Conservation (phyloP, 2,888 invertebrate genomes). For the Phaedon cochleariae region DNA sequence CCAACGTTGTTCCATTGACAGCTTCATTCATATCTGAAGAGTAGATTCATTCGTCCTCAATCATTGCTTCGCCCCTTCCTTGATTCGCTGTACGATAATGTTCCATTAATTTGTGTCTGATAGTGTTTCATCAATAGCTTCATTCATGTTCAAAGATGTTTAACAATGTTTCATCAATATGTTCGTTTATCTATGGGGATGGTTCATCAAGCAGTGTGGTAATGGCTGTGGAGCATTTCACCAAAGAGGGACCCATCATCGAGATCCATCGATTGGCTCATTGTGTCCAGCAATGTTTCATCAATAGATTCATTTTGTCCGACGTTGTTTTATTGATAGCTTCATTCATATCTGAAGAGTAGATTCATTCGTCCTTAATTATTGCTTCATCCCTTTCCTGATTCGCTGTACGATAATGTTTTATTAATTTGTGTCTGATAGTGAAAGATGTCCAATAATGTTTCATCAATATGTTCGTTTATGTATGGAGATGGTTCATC, state of each 20-base stretch:
- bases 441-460: neutral
- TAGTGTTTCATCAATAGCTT: neutral
- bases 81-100: no score
- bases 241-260: constrained; percentile 11
- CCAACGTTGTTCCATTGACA: neutral
- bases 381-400: no score
- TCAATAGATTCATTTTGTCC: neutral
- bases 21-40: no score
- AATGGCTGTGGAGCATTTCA: constrained; percentile 28
- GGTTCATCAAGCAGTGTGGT: constrained; percentile 49
- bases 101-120: neutral
- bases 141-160: neutral
- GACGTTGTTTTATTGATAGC: neutral
- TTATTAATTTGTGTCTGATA: neutral
- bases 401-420: no score
- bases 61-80: no score
- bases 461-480: no score
- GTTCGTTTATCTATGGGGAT: no score
- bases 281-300: neutral
- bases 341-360: no score
- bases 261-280: neutral
- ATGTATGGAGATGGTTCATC: no score
- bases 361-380: no score
- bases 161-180: no score
- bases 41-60: no score